Base-by-base conservation (phyloP, 1,140 invertebrate species). In the Dendrolimus kikuchii region DNA sequence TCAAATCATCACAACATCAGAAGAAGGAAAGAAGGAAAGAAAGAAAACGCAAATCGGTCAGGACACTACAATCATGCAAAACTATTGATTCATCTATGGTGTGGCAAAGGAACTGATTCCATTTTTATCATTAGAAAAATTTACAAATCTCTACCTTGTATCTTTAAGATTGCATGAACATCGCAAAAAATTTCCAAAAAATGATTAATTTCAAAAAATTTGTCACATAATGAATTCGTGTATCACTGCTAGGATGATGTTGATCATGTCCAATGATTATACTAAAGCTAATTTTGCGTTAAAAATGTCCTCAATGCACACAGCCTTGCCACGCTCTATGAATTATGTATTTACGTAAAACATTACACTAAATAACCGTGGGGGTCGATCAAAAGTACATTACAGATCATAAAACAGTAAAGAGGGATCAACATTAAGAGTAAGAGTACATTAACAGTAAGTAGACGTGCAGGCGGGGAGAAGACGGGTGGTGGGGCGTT, bases 241-340 rank as follows among this genome's bases (percentile, higher is more conserved):
- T 84, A 66, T 74, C 60, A 65, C 63, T 66, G 62, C 81, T 86
- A 82, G 63, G 69, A 83, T 86, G 82, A 81, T 78, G 66, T 82
- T 64, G 65, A 71, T 74, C 55, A 81, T 81, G 74, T 81, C 66
- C 64, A 71, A 81, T 82, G 77, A 66, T 76, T 51, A 52, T 51
- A 72, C 83, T 86, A 86, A 23, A 83, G 60, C 79, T 84, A 84
- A 73, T 72, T 77, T 78, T 81, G 83, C 83, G 71, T 85, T 82
- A 78, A 81, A 68, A 85, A 88, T 86, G 87, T 88, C 87, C 87
- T 88, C 86, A 88, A 88, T 89, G 89, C 87, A 89, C 90, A 90
- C 90, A 90, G 90, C 89, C 90, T 91, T 89, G 89, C 90, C 89
- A 90, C 90, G 90, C 89, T 90, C 89, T 88, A 89, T 85, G 78